phyloP scores from a whole-genome alignment of 2,113 vertebrate genomes.

The Anoplopoma fimbria region DNA sequence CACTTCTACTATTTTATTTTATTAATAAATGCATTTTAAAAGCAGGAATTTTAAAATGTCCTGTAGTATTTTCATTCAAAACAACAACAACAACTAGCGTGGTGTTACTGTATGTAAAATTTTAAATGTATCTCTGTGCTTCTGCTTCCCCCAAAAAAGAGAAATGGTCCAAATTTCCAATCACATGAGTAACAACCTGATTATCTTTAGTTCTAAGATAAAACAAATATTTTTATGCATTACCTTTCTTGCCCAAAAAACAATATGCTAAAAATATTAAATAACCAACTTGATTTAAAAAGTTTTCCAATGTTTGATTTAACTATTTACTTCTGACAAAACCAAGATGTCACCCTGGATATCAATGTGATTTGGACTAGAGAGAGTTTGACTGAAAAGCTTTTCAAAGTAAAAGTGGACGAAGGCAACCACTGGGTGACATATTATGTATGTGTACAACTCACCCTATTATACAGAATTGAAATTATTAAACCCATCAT shows the following conservation, averaged over 20 bases:
- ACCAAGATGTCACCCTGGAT: neutral
- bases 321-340: neutral
- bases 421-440: neutral
- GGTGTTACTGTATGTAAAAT: no score
- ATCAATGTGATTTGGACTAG: neutral
- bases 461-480: slow-evolving; percentile 17
- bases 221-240: neutral
- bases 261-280: neutral
- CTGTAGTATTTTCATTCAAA: neutral
- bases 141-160: neutral
- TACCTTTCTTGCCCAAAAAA: neutral
- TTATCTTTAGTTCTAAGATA: neutral
- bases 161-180: neutral
- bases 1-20: no score
- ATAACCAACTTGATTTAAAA: neutral
- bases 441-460: neutral
- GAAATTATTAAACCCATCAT: neutral
- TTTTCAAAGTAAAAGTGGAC: slow-evolving; percentile 13
- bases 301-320: neutral
- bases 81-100: neutral
- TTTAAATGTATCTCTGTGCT: no score
- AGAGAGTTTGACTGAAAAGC: neutral
- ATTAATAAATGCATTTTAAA: no score
- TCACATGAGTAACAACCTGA: neutral
- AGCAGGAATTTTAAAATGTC: no score